Evolutionary conservation across 35 echinoderm and acorn worm species (phyloP), one percentile per base, ranked within the genome.

Genomic region (Heliocidaris erythrogramma): DNA sequence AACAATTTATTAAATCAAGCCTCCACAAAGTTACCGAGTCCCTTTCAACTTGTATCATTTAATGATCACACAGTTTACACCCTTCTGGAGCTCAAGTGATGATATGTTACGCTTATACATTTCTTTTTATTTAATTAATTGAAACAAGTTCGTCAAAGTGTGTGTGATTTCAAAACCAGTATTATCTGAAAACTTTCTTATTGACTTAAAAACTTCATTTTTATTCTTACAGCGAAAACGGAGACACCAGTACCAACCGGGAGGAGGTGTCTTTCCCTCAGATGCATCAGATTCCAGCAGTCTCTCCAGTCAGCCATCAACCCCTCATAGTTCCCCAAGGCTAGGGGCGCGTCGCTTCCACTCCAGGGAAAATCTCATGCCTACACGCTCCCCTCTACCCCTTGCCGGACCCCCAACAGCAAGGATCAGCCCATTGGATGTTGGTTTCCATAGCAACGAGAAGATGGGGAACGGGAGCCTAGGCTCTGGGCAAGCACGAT

Each of bases 271-370:
- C 7, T 85, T 85, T 29, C 48, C 97, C 9, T 96, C 97, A 48
- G 96, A 96, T 94, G 96, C 97, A 12, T 98, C 97, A 29, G 97
- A 98, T 49, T 98, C 97, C 18, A 95, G 95, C 52, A 96, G 97
- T 89, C 95, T 98, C 92, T 98, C 97, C 31, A 98, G 97, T 48
- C 97, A 98, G 91, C 96, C 94, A 12, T 98, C 97, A 8, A 98
- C 97, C 12, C 97, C 97, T 14, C 85, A 95, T 49, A 86, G 94
- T 5, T 98, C 97, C 14, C 97, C 97, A 29, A 90, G 96, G 21
- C 85, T 96, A 49, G 88, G 65, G 27, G 60, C 97, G 2, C 94
- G 94, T 49, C 92, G 91, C 94, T 96, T 91, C 30, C 97, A 98
- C 48, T 95, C 93, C 48, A 59, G 52, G 93, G 95, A 96, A 50